These are phyloP conservation scores for Lycaena phlaeas DNA, from an alignment of 2,888 invertebrate species.

Conservation along the genomic window DNA sequence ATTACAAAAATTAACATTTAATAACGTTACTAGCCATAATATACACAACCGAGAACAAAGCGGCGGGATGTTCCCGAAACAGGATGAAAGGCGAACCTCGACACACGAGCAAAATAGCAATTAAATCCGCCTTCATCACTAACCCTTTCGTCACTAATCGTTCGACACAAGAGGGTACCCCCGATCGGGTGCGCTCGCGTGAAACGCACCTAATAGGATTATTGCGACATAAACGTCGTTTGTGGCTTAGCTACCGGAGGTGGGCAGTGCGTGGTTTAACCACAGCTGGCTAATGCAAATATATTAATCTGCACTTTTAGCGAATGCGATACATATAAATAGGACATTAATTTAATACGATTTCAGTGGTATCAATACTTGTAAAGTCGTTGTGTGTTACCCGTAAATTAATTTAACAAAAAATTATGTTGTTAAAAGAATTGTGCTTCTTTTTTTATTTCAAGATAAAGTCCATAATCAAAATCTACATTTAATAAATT, in stretches of 20 bases:
- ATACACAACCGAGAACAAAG: conserved; percentile 4
- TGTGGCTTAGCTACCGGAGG: conserved; percentile 6
- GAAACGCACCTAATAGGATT: conserved; percentile 11
- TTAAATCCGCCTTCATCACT: conserved; percentile 59
- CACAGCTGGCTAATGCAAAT: conserved; percentile 3
- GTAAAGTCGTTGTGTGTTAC: too few relatives aligned
- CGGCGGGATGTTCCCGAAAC: conserved; percentile 15
- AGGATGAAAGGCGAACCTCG: conserved; percentile 23
- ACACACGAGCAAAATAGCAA: conserved; percentile 52
- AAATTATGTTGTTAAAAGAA: too few relatives aligned
- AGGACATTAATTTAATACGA: too few relatives aligned
- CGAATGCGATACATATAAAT: too few relatives aligned
- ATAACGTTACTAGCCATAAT: conserved; percentile 1
- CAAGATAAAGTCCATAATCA: too few relatives aligned
- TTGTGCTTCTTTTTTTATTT: too few relatives aligned
- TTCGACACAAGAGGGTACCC: conserved; percentile 32
- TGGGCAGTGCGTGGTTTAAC: background rate
- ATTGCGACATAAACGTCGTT: conserved; percentile 7
- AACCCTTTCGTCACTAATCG: conserved; percentile 27
- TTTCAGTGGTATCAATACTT: too few relatives aligned
- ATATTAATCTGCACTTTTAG: conserved; percentile 3
- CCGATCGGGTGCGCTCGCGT: conserved; percentile 9
- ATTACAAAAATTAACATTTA: too few relatives aligned
- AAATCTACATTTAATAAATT: too few relatives aligned
- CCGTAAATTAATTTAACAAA: too few relatives aligned